Evolutionary conservation across 2,113 vertebrate genomes (phyloP), one percentile per base, ranked within the genome.

Genomic region (Pteropus alecto): DNA sequence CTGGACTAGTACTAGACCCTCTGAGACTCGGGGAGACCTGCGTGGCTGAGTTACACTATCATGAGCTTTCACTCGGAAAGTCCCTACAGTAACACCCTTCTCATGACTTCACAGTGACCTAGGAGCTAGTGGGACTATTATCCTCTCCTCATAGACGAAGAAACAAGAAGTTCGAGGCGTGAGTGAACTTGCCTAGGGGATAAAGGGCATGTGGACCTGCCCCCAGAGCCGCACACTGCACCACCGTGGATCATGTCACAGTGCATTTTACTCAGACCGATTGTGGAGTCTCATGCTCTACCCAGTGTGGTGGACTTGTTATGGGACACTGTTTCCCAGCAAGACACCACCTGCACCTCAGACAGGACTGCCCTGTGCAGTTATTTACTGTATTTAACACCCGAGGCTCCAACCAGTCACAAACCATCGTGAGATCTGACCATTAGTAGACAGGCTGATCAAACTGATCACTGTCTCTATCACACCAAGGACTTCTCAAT

Each of bases 341-440:
- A 22, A 1, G 43, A 35, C 30, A 26, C 21, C 6, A 21, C 4
- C 2, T 33, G n/a, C 2, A 9, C 30, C 26, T 56, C 2, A 63
- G 12, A 38, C 38, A 24, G 16, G 43, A 43, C 56, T 35, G 12
- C 22, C 58, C 38, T 65, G 22, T 3, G 5, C 24, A 12, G 51
- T 51, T 51, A 16, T 15, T 51, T 51, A 51, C 0, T 6, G 0
- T 30, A 19, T 86, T 51, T 61, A 33, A 24, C 33, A 22, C 16
- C 15, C 1, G 5, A 10, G 58, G 56, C 41, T 76, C 76, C 71
- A 61, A 48, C 24, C 61, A 67, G 61, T n/a, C 5, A 12, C 65
- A 46, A 33, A 18, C 58, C 22, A 19, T 43, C 5, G 22, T 30
- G 41, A 93, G 71, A 43, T 68, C 26, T 15, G 16, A 51, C n/a